phyloP scores from a whole-genome alignment of 2,888 invertebrate species.

The Aphrophora alni region DNA sequence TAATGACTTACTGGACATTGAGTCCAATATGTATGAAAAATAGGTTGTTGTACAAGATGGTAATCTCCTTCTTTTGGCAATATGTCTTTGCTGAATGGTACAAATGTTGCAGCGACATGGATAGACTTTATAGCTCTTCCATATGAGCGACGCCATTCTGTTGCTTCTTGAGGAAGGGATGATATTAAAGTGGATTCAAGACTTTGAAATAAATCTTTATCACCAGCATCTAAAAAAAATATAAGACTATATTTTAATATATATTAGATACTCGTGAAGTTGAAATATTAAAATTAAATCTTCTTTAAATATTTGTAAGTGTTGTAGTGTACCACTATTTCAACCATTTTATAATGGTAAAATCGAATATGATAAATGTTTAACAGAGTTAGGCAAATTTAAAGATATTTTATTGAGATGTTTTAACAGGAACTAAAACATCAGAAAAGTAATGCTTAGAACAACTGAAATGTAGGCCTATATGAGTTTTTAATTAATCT shows the following conservation, averaged over 20 bases:
- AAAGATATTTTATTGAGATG: no score
- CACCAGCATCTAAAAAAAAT: conserved; percentile 74
- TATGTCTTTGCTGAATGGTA: conserved; percentile 77
- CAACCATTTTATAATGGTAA: no score
- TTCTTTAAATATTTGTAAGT: no score
- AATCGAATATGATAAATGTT: no score
- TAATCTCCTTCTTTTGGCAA: conserved; percentile 76
- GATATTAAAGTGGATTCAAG: conserved; percentile 78
- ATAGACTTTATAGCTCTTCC: conserved; percentile 87
- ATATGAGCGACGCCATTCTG: conserved; percentile 91
- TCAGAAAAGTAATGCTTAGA: no score
- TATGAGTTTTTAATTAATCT: no score
- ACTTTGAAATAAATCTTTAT: conserved; percentile 82
- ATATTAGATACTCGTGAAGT: neutral
- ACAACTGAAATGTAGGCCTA: no score
- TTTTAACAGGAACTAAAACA: no score
- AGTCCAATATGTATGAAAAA: conserved; percentile 94
- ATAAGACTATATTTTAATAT: neutral
- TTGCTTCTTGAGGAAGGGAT: conserved; percentile 83
- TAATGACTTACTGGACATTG: conserved; percentile 81
- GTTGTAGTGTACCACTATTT: no score
- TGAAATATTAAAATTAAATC: no score
- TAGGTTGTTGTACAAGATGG: conserved; percentile 84
- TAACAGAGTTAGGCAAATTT: no score
- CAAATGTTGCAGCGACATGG: conserved; percentile 80